These are phyloP conservation scores for Apomyelois bistriatella DNA, from an alignment of 2,888 invertebrate species.

Conservation along the genomic window DNA sequence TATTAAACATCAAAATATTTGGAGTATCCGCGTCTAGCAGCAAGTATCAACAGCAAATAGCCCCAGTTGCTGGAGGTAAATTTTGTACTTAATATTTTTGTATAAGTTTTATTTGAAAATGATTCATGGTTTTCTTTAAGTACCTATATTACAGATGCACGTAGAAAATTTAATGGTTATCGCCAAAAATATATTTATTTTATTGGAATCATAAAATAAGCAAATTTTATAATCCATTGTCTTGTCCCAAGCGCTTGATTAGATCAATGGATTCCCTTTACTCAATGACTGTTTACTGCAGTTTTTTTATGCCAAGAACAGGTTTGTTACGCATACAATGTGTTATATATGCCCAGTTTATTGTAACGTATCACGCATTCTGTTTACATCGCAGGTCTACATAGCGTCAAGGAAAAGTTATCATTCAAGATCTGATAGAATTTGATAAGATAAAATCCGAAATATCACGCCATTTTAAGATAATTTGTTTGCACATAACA, in stretches of 20 bases:
- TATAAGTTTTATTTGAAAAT: too few species aligned
- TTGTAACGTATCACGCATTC: conserved; percentile 15
- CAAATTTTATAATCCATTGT: neutral
- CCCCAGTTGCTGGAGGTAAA: conserved; percentile 53
- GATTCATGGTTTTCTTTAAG: too few species aligned
- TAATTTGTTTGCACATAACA: neutral
- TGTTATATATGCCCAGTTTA: conserved; percentile 14
- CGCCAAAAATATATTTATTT: too few species aligned
- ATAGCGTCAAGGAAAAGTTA: conserved; percentile 7
- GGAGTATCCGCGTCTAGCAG: conserved; percentile 59
- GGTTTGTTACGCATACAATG: conserved; percentile 46
- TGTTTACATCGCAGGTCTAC: conserved; percentile 19
- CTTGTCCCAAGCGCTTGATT: neutral
- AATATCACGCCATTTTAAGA: conserved; percentile 28
- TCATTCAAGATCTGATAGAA: conserved; percentile 25
- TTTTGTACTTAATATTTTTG: too few species aligned
- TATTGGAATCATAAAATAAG: too few species aligned
- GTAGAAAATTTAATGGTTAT: too few species aligned
- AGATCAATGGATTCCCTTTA: conserved; percentile 15
- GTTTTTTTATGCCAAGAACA: conserved; percentile 48
- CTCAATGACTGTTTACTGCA: conserved; percentile 31
- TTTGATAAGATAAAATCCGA: conserved; percentile 27
- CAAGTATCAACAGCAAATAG: conserved; percentile 32
- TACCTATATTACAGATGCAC: too few species aligned
- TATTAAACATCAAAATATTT: conserved; percentile 61